Base-by-base conservation (phyloP, 2,113 vertebrate genomes). In the Clinocottus analis region DNA sequence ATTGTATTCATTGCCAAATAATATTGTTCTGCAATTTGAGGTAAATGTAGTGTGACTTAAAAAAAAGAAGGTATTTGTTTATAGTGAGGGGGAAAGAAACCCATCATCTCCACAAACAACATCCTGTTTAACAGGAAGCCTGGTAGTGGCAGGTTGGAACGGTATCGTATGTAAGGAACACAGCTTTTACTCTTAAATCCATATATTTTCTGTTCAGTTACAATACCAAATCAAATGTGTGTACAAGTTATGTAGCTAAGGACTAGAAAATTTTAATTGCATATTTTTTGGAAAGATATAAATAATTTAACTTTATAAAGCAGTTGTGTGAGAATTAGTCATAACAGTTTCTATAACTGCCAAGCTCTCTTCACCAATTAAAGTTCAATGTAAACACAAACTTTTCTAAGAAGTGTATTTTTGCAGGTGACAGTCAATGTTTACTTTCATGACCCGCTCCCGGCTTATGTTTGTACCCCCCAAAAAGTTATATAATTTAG, bases 51-150 rank as follows among this genome's bases (percentile, higher is more conserved):
- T 60, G 21, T 53, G 7, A 29, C 5, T 49, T 67, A 3, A 66
- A 60, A 29, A 25, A 23, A 31, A 29, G 31, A 39, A 1, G 29
- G 63, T 41, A 29, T 59, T 29, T 2, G n/a, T 33, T 25, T 63
- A 8, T 25, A 23, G 33, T 35, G 45, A 61, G 25, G 12, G 47
- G 2, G 14, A 59, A 5, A 37, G 27, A 74, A 53, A 58, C 10
- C 0, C 17, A n/a, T 76, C 21, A 79, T 63, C 43, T 77, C 23
- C 21, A 37, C 45, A 35, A 11, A 7, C 45, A 72, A 10, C 12
- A 76, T 85, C 56, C 68, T 87, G 31, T 53, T 59, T 10, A 27
- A 56, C 62, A 80, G 72, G 75, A 90, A 55, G 75, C 79, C 25
- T 9, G 5, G 41, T 10, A 17, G n/a, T 0, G 3, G 5, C 7